Evolutionary conservation across 2,797 vertebrate species (phyloP).

Genomic region (Gymnoscopelus braueri): DNA sequence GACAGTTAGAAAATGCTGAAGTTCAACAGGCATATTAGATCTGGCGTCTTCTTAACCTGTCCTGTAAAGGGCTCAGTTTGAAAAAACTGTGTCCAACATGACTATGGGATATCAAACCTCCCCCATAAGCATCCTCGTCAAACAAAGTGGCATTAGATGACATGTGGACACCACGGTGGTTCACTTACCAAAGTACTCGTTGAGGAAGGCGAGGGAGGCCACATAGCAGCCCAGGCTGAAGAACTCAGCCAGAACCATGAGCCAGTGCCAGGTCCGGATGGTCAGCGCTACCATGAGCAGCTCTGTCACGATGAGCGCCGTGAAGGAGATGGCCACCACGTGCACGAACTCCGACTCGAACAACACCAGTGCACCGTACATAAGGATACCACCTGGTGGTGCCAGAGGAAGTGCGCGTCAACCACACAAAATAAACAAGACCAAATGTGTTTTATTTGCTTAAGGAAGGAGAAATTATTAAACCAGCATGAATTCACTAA

Average conservation of each 20-base stretch:
- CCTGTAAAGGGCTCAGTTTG: too few species aligned
- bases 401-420: slow-evolving; percentile 7
- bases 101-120: too few species aligned
- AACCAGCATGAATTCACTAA: neutral
- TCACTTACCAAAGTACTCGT: slow-evolving; percentile 96
- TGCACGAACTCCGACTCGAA: slow-evolving; percentile 98
- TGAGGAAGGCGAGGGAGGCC: slow-evolving; percentile 96
- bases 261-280: slow-evolving; percentile 96
- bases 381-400: slow-evolving; percentile 92
- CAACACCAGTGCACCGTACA: slow-evolving; percentile 93
- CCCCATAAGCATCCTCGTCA: neutral
- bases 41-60: too few species aligned
- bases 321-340: slow-evolving; percentile 98
- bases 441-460: neutral
- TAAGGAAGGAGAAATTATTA: neutral
- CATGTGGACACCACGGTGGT: neutral
- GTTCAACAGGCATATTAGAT: too few species aligned
- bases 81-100: too few species aligned
- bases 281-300: slow-evolving; percentile 98
- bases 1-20: too few species aligned
- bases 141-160: neutral
- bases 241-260: slow-evolving; percentile 96
- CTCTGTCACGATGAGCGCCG: slow-evolving; percentile 94
- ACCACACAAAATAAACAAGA: neutral
- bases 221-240: slow-evolving; percentile 95